Percentiles rank a stretch among this genome's conserved stretches.
Conservation (phyloP, 2,888 invertebrate genomes). For the Lepidocyrtinus sp. region DNA sequence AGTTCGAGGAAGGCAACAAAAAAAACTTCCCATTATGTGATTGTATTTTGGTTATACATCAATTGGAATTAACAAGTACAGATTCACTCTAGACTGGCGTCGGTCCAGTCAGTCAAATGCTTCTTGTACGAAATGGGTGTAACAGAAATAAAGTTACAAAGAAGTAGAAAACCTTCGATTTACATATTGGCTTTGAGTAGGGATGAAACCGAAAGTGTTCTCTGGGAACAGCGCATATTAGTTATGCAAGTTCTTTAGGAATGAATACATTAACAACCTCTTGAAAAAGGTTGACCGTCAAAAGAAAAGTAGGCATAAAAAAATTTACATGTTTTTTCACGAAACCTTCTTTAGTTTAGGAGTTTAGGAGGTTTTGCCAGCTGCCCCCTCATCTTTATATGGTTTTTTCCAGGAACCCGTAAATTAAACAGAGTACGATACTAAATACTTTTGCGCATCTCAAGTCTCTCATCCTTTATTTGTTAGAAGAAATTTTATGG, state of each 20-base stretch:
- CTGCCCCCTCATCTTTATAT: constrained; percentile 29
- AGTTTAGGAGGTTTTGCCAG: constrained; percentile 23
- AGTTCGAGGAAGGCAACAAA: neutral
- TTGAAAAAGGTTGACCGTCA: neutral
- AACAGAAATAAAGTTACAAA: no score
- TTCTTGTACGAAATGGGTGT: no score
- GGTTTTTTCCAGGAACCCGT: constrained; percentile 52
- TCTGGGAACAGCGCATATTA: no score
- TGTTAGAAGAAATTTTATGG: constrained; percentile 36
- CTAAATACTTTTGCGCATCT: neutral
- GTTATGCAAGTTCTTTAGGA: constrained; percentile 21
- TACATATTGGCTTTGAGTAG: no score
- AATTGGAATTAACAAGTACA: no score
- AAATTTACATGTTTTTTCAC: neutral
- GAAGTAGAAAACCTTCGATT: no score
- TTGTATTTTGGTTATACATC: no score
- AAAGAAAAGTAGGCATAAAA: neutral
- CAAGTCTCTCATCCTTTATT: no score
- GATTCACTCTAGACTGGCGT: no score
- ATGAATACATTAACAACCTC: constrained; percentile 17
- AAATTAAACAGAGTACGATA: constrained; percentile 38
- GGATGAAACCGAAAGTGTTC: no score
- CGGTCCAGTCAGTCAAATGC: no score
- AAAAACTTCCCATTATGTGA: no score
- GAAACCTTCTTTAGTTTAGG: constrained; percentile 1